Conservation (phyloP, 2,797 vertebrate species). For the Acipenser ruthenus region DNA sequence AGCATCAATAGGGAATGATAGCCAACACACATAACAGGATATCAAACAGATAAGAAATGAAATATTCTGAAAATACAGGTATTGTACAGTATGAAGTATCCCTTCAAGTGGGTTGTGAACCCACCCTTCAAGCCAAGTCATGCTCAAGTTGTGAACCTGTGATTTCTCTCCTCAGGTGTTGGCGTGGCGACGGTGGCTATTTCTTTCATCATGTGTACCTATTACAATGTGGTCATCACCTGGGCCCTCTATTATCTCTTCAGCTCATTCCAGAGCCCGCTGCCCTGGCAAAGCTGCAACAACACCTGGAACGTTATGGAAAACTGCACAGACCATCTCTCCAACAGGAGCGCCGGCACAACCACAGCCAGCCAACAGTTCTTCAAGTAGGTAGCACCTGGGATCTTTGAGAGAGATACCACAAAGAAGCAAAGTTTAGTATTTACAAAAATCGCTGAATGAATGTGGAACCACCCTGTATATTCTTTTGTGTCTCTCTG, state of each 20-base stretch:
- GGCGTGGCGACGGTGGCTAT: conserved; percentile 63
- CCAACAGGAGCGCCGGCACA: conserved; percentile 39
- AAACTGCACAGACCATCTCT: conserved; percentile 47
- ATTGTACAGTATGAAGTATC: too few relatives aligned
- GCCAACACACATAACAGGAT: too few relatives aligned
- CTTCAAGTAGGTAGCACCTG: conserved; percentile 48
- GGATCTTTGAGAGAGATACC: background rate
- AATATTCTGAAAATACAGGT: too few relatives aligned
- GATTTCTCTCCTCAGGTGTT: conserved; percentile 45
- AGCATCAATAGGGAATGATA: too few relatives aligned
- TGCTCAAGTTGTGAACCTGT: background rate
- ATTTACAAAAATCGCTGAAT: background rate
- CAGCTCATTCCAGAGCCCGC: conserved; percentile 55
- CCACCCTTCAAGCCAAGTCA: background rate
- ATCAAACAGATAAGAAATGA: too few relatives aligned
- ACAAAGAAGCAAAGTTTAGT: background rate
- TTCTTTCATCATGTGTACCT: conserved; percentile 64
- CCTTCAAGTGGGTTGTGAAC: background rate
- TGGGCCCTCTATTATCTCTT: conserved; percentile 70
- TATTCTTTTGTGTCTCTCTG: conserved; percentile 8
- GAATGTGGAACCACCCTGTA: background rate
- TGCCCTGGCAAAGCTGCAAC: conserved; percentile 64
- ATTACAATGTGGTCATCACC: conserved; percentile 65
- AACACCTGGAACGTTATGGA: conserved; percentile 59
- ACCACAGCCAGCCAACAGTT: conserved; percentile 66